Evolutionary conservation across 2,113 vertebrate genomes (phyloP), one percentile per base, ranked within the genome.

Genomic region (Gnathonemus echidnorhynchus): DNA sequence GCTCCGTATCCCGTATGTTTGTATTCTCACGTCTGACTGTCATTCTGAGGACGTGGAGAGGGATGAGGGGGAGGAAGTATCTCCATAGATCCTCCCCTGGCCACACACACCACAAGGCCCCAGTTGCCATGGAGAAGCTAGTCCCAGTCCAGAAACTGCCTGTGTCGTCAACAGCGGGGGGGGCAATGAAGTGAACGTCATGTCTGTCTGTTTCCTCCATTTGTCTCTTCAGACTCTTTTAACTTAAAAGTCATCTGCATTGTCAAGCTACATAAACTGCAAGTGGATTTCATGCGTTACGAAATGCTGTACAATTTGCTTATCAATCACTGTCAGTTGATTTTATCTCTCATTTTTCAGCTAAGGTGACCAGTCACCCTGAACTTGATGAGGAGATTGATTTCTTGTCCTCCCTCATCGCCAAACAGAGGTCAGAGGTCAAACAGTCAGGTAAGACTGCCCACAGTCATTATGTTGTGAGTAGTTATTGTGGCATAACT

Each of bases 371-470:
- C 48, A 39, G 89, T 0, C 90, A 92, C 88, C 95, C 96, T 45
- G 95, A 95, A 85, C 90, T 97, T 88, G 97, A 98, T 77, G 94
- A 97, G 83, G 96, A 98, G 90, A 99, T 99, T 0, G 97, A 99
- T 94, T 92, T 97, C 52, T 93, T 98, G 5, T 97, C 97, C 0
- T 95, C 96, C 1, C 92, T 97, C 90, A 94, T 98, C 53, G 95
- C 95, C 49, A 95, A 95, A 74, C 96, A 95, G 89, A 91, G 0
- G 24, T 92, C 93, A 2, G 92, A 92, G 24, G 83, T 56, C 0
- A 91, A 88, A 11, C 91, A 91, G 53, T 89, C 95, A 91, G 96
- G 96, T 97, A 93, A 92, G 74, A 39, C 35, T 62, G 66, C 8
- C 17, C 50, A 2, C 27, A 17, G 27, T 88, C 42, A n/a, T n/a